Conservation (phyloP, 2,888 invertebrate genomes). For the Phyllotreta striolata region DNA sequence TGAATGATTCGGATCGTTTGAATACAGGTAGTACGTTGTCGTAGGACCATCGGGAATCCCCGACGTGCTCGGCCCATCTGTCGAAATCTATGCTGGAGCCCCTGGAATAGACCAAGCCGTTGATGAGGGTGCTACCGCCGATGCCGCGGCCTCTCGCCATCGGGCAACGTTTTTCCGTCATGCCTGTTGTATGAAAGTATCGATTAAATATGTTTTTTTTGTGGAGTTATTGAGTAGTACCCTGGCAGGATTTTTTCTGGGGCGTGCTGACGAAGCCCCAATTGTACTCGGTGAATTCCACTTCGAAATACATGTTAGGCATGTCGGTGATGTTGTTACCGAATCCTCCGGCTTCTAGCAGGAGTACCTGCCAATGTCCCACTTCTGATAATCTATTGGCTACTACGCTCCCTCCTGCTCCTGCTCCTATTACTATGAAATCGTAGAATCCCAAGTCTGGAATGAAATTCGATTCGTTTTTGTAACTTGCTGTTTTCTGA, state of each 20-base stretch:
- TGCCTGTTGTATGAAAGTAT: conserved; percentile 34
- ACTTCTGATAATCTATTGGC: conserved; percentile 42
- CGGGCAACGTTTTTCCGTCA: conserved; percentile 44
- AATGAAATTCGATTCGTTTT: conserved; percentile 17
- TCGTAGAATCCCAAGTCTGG: conserved; percentile 40
- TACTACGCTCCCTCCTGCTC: conserved; percentile 40
- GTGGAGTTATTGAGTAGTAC: conserved; percentile 28
- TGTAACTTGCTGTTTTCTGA: conserved; percentile 11
- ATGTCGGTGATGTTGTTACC: conserved; percentile 62
- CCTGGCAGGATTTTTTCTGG: conserved; percentile 67
- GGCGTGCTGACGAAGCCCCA: conserved; percentile 77
- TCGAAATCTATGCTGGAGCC: conserved; percentile 62
- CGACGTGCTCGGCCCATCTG: conserved; percentile 58
- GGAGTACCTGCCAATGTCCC: conserved; percentile 36
- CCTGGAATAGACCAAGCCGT: conserved; percentile 64
- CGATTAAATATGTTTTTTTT: background rate
- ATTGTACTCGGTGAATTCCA: conserved; percentile 70
- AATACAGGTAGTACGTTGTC: conserved; percentile 64
- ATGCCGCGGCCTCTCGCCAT: conserved; percentile 63
- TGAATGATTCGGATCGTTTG: conserved; percentile 31
- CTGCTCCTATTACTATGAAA: conserved; percentile 42
- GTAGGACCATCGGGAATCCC: conserved; percentile 64
- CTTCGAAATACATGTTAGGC: conserved; percentile 66
- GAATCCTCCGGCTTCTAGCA: conserved; percentile 42
- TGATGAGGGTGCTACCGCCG: conserved; percentile 63